Evolutionary conservation across 2,888 invertebrate species (phyloP).

Genomic region (Bellardia bayeri): DNA sequence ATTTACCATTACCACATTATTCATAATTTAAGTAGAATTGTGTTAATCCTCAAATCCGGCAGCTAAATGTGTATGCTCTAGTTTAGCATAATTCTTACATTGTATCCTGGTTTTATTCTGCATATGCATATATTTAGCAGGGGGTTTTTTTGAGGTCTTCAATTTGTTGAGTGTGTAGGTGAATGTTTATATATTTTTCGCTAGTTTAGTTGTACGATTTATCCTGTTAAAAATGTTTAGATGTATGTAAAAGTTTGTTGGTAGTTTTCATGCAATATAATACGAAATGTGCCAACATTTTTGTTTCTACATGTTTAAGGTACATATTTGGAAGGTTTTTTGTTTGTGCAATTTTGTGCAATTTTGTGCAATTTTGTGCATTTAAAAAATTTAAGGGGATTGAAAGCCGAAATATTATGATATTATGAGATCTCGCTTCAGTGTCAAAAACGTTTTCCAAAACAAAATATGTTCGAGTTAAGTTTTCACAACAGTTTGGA

Average conservation of each 20-base stretch:
- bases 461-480: no score
- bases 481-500: no score
- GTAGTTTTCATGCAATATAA: slow-evolving; percentile 16
- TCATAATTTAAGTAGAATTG: no score
- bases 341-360: slow-evolving; percentile 7
- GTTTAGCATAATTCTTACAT: not conserved
- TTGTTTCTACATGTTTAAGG: slow-evolving; percentile 26
- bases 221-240: slow-evolving; percentile 20
- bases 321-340: slow-evolving; percentile 18
- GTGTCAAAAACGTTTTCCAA: no score
- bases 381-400: no score
- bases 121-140: not conserved
- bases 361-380: no score
- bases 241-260: not conserved
- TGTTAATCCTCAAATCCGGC: not conserved
- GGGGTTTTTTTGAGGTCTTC: not conserved
- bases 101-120: not conserved
- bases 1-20: no score
- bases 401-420: no score
- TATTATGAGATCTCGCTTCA: no score
- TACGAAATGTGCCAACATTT: slow-evolving; percentile 11
- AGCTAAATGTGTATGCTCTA: not conserved
- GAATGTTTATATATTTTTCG: not conserved
- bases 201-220: slow-evolving; percentile 26
- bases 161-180: not conserved